phyloP scores from a whole-genome alignment of 2,888 invertebrate genomes.

The Hirtodrosophila cameraria region DNA sequence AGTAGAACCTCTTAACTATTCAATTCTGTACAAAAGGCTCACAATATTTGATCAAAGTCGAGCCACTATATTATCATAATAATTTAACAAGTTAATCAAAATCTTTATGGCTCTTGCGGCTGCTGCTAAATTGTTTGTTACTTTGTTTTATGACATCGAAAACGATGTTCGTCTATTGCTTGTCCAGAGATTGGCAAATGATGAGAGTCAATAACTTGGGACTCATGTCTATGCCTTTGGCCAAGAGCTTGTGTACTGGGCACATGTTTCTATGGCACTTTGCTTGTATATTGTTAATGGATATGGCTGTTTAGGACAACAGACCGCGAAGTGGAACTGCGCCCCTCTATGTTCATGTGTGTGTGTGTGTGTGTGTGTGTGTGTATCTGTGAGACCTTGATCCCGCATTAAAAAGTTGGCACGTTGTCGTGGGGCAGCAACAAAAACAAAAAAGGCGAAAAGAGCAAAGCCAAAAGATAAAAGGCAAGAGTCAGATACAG shows the following conservation, averaged over 20 bases:
- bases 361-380: slow-evolving; percentile 18
- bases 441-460: slow-evolving; percentile 18
- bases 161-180: slow-evolving; percentile 32
- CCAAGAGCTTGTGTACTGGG: slow-evolving; percentile 29
- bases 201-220: slow-evolving; percentile 38
- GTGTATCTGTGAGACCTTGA: slow-evolving; percentile 77
- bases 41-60: no score
- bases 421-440: slow-evolving; percentile 57
- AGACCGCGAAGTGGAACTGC: slow-evolving; percentile 47
- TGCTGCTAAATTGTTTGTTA: slow-evolving; percentile 18
- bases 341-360: slow-evolving; percentile 19
- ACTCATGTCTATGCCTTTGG: slow-evolving; percentile 25
- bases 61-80: no score
- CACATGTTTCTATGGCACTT: slow-evolving; percentile 40
- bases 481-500: slow-evolving; percentile 37
- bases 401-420: slow-evolving; percentile 80
- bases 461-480: slow-evolving; percentile 34
- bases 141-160: slow-evolving; percentile 19
- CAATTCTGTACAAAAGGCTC: no score
- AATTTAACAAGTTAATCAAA: slow-evolving; percentile 19
- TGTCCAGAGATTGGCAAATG: slow-evolving; percentile 33
- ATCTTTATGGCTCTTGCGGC: slow-evolving; percentile 3
- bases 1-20: no score
- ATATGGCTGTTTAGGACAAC: slow-evolving; percentile 49
- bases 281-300: slow-evolving; percentile 50